Evolutionary conservation across 2,888 invertebrate genomes (phyloP).

Genomic region (Ellobium chinense): DNA sequence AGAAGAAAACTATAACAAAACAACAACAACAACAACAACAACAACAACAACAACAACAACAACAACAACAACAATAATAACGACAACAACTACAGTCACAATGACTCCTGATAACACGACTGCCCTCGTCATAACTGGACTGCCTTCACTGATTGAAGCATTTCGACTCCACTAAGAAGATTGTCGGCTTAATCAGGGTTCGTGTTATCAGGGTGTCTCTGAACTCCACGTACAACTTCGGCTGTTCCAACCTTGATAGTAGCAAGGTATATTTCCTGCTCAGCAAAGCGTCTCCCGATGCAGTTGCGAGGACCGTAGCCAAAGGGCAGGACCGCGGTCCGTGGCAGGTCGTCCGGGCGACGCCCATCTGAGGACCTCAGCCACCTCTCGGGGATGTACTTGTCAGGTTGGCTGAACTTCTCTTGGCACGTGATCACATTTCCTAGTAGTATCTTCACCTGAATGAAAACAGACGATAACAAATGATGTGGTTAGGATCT

Average conservation of each 20-base stretch:
- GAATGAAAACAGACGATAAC: background rate
- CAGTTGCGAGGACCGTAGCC: conserved; percentile 68
- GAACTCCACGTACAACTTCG: too few species aligned
- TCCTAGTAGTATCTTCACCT: conserved; percentile 8
- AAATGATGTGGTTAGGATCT: background rate
- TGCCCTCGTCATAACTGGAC: too few species aligned
- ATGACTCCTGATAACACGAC: too few species aligned
- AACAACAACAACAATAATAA: too few species aligned
- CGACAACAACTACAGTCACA: too few species aligned
- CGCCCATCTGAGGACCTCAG: conserved; percentile 53
- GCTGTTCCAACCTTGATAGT: conserved; percentile 11
- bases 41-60: too few species aligned
- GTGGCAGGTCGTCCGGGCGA: background rate
- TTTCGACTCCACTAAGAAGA: too few species aligned
- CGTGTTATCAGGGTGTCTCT: too few species aligned
- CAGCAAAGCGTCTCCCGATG: conserved; percentile 79
- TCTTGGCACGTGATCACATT: conserved; percentile 7
- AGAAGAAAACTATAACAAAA: too few species aligned
- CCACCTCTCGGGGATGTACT: conserved; percentile 69
- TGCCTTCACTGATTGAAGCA: too few species aligned
- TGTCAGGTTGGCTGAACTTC: conserved; percentile 48
- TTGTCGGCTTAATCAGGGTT: too few species aligned
- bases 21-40: too few species aligned
- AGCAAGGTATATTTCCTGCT: conserved; percentile 35
- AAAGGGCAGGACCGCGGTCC: conserved; percentile 38